Percentiles rank a stretch among this genome's conserved stretches.
phyloP scores from a whole-genome alignment of 1,140 invertebrate species.

The Drosophila murphyi region DNA sequence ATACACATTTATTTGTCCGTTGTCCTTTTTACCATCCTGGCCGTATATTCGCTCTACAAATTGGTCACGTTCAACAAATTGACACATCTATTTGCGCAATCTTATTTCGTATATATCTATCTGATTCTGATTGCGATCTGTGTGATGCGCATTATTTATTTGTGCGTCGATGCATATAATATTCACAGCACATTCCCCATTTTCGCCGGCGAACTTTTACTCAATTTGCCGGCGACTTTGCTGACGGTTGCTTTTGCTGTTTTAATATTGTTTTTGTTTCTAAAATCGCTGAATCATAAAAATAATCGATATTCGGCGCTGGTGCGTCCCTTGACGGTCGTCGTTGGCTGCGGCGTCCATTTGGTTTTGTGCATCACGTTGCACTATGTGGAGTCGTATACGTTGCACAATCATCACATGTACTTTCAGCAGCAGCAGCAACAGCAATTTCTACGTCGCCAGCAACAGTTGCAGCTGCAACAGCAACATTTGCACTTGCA shows the following conservation, averaged over 20 bases:
- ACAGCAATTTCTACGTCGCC: conserved; percentile 58
- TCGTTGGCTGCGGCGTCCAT: conserved; percentile 90
- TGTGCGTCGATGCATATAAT: conserved; percentile 96
- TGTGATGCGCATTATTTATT: conserved; percentile 91
- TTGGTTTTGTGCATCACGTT: conserved; percentile 91
- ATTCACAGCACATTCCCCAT: conserved; percentile 90
- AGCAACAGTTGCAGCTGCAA: conserved; percentile 51
- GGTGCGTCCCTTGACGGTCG: conserved; percentile 90
- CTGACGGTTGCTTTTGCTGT: conserved; percentile 93
- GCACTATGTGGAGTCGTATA: conserved; percentile 89
- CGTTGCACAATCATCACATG: conserved; percentile 68
- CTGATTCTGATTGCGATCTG: conserved; percentile 92
- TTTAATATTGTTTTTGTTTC: conserved; percentile 92
- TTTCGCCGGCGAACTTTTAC: conserved; percentile 92
- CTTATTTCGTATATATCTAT: conserved; percentile 94
- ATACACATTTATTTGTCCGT: conserved; percentile 94
- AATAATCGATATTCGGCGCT: conserved; percentile 88
- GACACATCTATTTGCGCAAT: conserved; percentile 91
- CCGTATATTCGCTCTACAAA: conserved; percentile 92
- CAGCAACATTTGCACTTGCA: conserved; percentile 24
- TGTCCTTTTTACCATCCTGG: conserved; percentile 91
- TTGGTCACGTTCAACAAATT: conserved; percentile 92
- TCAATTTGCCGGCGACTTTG: conserved; percentile 93
- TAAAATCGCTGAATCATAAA: conserved; percentile 89
- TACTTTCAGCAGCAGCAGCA: conserved; percentile 74